Conservation (phyloP, 2,113 vertebrate species). For the Hiodon tergisus region DNA sequence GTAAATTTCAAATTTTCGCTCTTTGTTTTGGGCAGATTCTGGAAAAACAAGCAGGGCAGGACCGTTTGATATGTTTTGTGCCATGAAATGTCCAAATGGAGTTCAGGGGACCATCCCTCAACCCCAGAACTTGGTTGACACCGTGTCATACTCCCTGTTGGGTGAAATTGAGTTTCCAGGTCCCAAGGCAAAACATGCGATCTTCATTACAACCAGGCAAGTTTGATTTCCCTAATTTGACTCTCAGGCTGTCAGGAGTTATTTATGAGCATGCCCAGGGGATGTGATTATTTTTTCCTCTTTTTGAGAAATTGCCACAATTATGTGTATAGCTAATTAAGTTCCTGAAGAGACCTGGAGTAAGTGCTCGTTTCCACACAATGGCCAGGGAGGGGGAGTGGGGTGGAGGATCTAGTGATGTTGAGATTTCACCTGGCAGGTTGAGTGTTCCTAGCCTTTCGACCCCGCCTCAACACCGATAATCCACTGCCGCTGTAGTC, state of each 20-base stretch:
- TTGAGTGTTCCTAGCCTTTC: conserved; percentile 21
- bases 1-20: conserved; percentile 25
- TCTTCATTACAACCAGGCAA: conserved; percentile 55
- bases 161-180: conserved; percentile 46
- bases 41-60: conserved; percentile 1
- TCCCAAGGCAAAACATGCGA: conserved; percentile 54
- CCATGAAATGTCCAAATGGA: conserved; percentile 1
- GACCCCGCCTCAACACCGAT: background rate
- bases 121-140: conserved; percentile 28
- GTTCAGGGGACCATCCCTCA: background rate
- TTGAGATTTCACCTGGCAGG: conserved; percentile 39
- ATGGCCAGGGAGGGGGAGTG: conserved; percentile 13
- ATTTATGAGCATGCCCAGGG: conserved; percentile 46
- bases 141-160: conserved; percentile 22
- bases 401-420: conserved; percentile 31
- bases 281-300: conserved; percentile 31
- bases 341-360: conserved; percentile 22
- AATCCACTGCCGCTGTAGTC: conserved; percentile 9
- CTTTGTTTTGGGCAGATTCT: conserved; percentile 5
- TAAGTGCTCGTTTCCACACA: conserved; percentile 20
- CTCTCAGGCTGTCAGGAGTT: conserved; percentile 54
- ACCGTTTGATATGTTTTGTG: background rate
- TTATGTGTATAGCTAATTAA: conserved; percentile 40
- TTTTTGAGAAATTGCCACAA: conserved; percentile 40
- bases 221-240: conserved; percentile 59